Evolutionary conservation across 2,888 invertebrate genomes (phyloP).

Genomic region (Brassicogethes aeneus): DNA sequence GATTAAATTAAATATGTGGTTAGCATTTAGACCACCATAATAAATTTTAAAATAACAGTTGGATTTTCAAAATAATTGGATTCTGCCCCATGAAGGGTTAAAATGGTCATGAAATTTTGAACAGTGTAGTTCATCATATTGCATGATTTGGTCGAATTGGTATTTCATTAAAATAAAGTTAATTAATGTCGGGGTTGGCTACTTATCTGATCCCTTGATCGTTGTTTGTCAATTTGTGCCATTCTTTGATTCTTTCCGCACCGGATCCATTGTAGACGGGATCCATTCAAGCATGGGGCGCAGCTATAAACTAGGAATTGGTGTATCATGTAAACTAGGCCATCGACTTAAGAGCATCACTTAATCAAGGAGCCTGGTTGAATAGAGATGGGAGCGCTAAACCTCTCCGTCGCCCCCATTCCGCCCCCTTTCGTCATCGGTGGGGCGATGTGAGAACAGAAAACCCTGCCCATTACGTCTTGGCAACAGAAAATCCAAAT

Average conservation of each 20-base stretch:
- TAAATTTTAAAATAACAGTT: too few relatives aligned
- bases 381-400: conserved; percentile 9
- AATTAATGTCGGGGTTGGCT: too few relatives aligned
- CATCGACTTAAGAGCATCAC: conserved; percentile 26
- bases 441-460: background rate
- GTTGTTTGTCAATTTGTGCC: background rate
- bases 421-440: background rate
- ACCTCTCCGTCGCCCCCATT: background rate
- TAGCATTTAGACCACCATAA: too few relatives aligned
- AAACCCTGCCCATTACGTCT: too few relatives aligned
- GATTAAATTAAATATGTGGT: too few relatives aligned
- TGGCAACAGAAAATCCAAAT: too few relatives aligned
- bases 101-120: too few relatives aligned
- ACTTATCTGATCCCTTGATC: background rate
- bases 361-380: conserved; percentile 22
- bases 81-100: too few relatives aligned
- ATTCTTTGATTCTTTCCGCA: background rate
- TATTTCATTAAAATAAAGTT: too few relatives aligned
- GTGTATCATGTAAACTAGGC: conserved; percentile 28
- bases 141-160: too few relatives aligned
- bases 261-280: background rate
- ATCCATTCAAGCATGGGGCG: conserved; percentile 16
- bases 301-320: conserved; percentile 25
- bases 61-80: too few relatives aligned
- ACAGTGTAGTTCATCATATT: too few relatives aligned